A percentile compares a stretch with the other conserved stretches of the same genome.
These are phyloP conservation scores for Alca torda DNA, from an alignment of 2,797 vertebrate genomes.

Conservation along the genomic window DNA sequence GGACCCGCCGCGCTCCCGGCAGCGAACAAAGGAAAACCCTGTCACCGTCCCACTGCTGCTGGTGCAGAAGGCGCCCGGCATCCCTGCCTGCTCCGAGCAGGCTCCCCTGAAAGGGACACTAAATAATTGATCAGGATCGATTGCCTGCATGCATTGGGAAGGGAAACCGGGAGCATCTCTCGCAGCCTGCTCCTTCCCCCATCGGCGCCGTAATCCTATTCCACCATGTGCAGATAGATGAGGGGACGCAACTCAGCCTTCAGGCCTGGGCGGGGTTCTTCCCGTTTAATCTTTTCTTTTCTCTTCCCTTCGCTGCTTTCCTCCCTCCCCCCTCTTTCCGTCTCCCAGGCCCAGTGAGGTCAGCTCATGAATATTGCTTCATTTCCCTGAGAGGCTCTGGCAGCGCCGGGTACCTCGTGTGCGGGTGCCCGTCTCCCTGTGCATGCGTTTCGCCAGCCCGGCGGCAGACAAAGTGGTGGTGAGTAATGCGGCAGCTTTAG, in stretches of 20 bases:
- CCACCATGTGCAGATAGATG: background rate
- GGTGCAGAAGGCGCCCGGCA: background rate
- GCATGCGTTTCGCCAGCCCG: conserved; percentile 12
- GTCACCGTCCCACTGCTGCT: background rate
- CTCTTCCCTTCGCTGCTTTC: background rate
- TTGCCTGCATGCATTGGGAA: background rate
- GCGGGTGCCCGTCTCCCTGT: background rate
- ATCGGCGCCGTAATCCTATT: background rate
- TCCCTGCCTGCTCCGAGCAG: background rate
- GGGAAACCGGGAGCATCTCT: background rate
- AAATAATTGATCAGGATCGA: conserved; percentile 56
- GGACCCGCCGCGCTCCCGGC: background rate
- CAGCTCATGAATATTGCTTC: conserved; percentile 71
- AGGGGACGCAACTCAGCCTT: conserved; percentile 2
- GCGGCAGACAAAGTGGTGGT: conserved; percentile 26
- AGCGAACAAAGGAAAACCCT: conserved; percentile 32
- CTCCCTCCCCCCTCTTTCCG: background rate
- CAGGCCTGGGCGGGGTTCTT: conserved; percentile 72
- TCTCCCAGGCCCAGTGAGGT: conserved; percentile 65
- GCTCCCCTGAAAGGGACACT: background rate
- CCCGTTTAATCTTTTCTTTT: conserved; percentile 31
- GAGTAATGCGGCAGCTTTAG: background rate
- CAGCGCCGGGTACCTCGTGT: conserved; percentile 54
- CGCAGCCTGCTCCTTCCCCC: background rate
- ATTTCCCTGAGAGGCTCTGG: conserved; percentile 62